A percentile compares a stretch with the other conserved stretches of the same genome.
These are phyloP conservation scores for Choristoneura fumiferana DNA, from an alignment of 1,140 invertebrate species.

Conservation along the genomic window DNA sequence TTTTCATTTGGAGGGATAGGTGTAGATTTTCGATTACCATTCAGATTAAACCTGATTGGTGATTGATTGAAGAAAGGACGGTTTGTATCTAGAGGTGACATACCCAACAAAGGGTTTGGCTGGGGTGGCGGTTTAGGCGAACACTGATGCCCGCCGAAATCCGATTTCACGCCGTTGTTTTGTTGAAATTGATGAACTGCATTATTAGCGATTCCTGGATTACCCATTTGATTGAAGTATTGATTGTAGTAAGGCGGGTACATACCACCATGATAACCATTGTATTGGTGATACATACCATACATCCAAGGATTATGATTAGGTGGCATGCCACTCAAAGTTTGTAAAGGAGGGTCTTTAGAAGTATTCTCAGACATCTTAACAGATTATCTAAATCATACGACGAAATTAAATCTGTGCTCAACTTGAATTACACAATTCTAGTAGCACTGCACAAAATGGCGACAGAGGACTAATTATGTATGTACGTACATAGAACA, in stretches of 20 bases:
- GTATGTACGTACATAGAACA: background rate
- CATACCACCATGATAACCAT: slow-evolving; percentile 63
- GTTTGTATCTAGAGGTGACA: slow-evolving; percentile 59
- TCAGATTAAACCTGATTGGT: slow-evolving; percentile 80
- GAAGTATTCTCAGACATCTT: slow-evolving; percentile 64
- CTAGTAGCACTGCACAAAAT: slow-evolving; percentile 8
- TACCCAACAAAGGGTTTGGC: slow-evolving; percentile 64
- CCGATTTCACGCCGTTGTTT: slow-evolving; percentile 47
- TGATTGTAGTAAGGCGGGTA: slow-evolving; percentile 69
- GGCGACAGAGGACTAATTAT: background rate
- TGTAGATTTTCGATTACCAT: slow-evolving; percentile 72
- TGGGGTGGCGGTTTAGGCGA: slow-evolving; percentile 67
- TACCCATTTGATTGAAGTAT: slow-evolving; percentile 66
- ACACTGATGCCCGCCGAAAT: slow-evolving; percentile 57
- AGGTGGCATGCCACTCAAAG: slow-evolving; percentile 62
- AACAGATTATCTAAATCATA: slow-evolving; percentile 4
- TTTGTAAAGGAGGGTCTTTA: slow-evolving; percentile 71
- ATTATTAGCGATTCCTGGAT: slow-evolving; percentile 45
- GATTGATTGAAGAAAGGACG: slow-evolving; percentile 75
- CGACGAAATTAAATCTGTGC: background rate
- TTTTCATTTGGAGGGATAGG: slow-evolving; percentile 72
- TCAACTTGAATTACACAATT: slow-evolving; percentile 1
- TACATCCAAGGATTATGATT: slow-evolving; percentile 73
- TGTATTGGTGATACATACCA: slow-evolving; percentile 70
- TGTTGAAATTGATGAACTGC: slow-evolving; percentile 54